Base-by-base conservation (phyloP, 2,888 invertebrate species). In the Morpho deidamia region DNA sequence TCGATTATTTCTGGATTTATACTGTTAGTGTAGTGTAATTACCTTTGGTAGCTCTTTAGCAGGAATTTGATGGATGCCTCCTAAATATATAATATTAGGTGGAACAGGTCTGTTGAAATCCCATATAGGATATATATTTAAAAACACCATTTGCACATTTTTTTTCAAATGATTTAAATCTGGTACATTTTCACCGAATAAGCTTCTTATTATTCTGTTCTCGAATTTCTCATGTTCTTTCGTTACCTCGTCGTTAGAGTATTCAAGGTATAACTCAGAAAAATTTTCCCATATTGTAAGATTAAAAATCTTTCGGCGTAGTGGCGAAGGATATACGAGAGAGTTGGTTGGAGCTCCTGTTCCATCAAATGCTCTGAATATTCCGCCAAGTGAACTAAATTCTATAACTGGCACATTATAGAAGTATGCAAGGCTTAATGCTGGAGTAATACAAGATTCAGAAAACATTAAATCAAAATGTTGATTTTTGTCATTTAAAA, bases 71-170 rank as follows among this genome's bases (percentile, higher is more conserved):
- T 83, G 82, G 40, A 81, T 64, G n/a, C 83, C 84, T 37, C 83
- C 82, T 45, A 83, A 71, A 45, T 73, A 75, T 7, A 86, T 59
- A 5, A 81, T 64, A 53, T 69, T 72, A 0, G 85, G 81, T 5
- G 83, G 73, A 7, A 78, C 63, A 1, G 88, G 85, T 14, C 76
- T 66, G 34, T 74, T 72, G 1, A 61, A 64, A 43, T 70, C 71
- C 65, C 77, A 76, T 7, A 80, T 57, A 0, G 77, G 77, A 65
- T 89, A 72, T 1, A 69, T 64, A 55, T 88, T 88, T 0, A 82
- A 35, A 57, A 89, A 74, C 11, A 85, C 44, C 69, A 86, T 64
- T 40, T 79, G 76, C 10, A 78, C 62, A 45, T 69, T 69, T 8
- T 69, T 60, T 11, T 37, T 45, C 11, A 45, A 11, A 11, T 45